Evolutionary conservation across 2,113 vertebrate genomes (phyloP).

Genomic region (Sebastes schlegelii): DNA sequence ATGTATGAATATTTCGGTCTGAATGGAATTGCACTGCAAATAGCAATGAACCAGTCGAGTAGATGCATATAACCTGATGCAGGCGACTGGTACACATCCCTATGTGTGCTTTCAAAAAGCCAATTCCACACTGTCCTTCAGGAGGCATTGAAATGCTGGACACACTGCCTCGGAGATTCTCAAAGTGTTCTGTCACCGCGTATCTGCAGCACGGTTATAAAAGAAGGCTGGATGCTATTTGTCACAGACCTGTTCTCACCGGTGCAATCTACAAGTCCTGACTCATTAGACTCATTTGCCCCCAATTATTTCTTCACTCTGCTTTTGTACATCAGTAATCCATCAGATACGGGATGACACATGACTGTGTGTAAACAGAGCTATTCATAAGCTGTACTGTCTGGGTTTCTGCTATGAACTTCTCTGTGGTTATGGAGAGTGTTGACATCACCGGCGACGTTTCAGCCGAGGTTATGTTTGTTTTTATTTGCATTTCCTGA

Average conservation of each 20-base stretch:
- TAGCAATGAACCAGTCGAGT: background rate
- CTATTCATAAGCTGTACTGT: constrained; percentile 1
- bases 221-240: constrained; percentile 6
- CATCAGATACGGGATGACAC: background rate
- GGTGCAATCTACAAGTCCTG: background rate
- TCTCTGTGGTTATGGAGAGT: constrained; percentile 2
- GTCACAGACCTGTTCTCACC: background rate
- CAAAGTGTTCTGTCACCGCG: constrained; percentile 6
- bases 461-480: constrained; percentile 23
- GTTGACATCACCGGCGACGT: constrained; percentile 17
- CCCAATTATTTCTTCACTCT: background rate
- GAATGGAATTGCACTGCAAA: background rate
- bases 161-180: background rate
- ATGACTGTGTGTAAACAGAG: too few relatives aligned
- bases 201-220: background rate
- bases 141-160: constrained; percentile 45
- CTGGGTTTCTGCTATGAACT: background rate
- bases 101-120: constrained; percentile 46
- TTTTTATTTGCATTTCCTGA: constrained; percentile 31
- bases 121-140: constrained; percentile 53
- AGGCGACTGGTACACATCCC: constrained; percentile 20
- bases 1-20: background rate
- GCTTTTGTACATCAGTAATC: background rate
- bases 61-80: constrained; percentile 13
- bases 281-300: background rate